Conservation (phyloP, 53 echinoderm and acorn worm species). For the Hippasteria phrygiana region DNA sequence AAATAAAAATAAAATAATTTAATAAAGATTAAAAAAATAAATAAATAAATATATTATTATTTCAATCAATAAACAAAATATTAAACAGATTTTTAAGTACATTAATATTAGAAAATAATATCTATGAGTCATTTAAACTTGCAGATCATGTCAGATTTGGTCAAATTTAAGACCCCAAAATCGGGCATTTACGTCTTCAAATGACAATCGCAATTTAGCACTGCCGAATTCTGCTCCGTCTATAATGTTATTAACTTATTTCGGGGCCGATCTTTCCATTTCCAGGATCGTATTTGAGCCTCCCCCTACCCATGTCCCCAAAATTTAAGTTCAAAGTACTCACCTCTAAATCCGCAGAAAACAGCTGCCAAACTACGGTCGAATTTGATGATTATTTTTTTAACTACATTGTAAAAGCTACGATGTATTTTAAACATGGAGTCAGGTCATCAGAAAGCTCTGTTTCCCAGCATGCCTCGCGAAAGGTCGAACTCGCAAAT, state of each 20-base stretch:
- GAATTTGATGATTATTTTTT: constrained; percentile 48
- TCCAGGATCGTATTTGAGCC: constrained; percentile 34
- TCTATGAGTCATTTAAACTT: background rate
- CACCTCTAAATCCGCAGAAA: constrained; percentile 20
- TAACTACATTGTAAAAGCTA: background rate
- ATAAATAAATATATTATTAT: background rate
- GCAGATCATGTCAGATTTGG: background rate
- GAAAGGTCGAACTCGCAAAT: background rate
- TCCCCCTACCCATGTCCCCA: constrained; percentile 29
- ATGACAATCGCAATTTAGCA: constrained; percentile 36
- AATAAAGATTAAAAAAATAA: no score
- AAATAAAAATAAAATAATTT: no score
- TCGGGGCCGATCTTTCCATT: constrained; percentile 54
- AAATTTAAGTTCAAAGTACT: constrained; percentile 52
- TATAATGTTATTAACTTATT: constrained; percentile 15
- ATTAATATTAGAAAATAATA: no score
- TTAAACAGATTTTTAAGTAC: background rate
- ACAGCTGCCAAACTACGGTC: constrained; percentile 30
- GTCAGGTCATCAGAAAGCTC: background rate
- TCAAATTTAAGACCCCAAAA: constrained; percentile 12
- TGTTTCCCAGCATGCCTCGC: constrained; percentile 42
- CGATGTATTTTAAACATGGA: background rate
- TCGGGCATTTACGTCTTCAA: background rate
- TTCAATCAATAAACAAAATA: constrained; percentile 4
- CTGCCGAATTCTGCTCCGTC: background rate